phyloP scores from a whole-genome alignment of 53 echinoderm and acorn worm genomes.

The Holothuria scabra region DNA sequence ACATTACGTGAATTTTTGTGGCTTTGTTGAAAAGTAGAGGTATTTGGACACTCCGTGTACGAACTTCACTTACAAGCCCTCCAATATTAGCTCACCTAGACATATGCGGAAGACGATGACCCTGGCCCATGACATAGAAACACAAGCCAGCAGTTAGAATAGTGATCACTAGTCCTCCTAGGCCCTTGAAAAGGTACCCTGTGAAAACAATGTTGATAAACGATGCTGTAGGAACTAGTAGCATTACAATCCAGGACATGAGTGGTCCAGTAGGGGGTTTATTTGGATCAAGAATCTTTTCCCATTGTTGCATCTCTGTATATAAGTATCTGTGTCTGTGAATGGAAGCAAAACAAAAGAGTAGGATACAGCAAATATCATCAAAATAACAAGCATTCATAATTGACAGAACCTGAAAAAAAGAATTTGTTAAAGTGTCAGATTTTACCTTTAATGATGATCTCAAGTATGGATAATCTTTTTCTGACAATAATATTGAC shows the following conservation, averaged over 20 bases:
- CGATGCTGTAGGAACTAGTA: conserved; percentile 69
- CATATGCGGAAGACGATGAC: conserved; percentile 78
- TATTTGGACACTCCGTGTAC: not conserved
- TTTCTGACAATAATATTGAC: no score
- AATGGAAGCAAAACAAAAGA: not conserved
- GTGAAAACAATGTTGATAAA: conserved; percentile 60
- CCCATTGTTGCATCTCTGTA: conserved; percentile 76
- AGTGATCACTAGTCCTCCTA: conserved; percentile 59
- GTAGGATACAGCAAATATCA: no score
- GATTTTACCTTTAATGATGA: no score
- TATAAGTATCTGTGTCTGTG: conserved; percentile 73
- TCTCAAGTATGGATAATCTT: no score
- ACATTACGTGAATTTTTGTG: no score
- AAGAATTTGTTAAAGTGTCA: no score
- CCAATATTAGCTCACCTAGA: conserved; percentile 63
- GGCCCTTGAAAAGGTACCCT: conserved; percentile 33
- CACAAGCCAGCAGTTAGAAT: conserved; percentile 52
- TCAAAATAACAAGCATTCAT: not conserved
- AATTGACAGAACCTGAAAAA: not conserved
- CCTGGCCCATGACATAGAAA: conserved; percentile 60
- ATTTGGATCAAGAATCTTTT: conserved; percentile 52
- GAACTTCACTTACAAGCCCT: not conserved
- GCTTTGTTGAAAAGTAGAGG: no score
- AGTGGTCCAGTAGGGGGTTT: conserved; percentile 83
- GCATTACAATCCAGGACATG: conserved; percentile 85